Conservation (phyloP, 1,140 invertebrate genomes). For the Meloidogyne hapla region DNA sequence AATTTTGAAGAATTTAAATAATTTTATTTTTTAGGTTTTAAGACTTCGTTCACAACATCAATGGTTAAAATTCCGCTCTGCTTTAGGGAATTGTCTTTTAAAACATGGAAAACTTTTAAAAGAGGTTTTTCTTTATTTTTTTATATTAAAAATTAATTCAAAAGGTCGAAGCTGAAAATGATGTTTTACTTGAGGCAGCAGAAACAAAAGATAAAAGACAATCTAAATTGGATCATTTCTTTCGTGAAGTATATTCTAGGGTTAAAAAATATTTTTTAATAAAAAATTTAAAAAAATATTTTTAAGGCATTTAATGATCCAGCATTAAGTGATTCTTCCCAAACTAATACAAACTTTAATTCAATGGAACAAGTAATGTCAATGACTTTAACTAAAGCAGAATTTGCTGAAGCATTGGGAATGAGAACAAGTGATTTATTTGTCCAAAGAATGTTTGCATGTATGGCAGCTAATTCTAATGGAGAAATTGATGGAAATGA, state of each 20-base stretch:
- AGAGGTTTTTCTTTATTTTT: not conserved
- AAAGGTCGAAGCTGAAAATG: conserved; percentile 69
- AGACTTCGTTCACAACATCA: not conserved
- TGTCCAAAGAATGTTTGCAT: conserved; percentile 97
- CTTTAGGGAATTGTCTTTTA: conserved; percentile 2
- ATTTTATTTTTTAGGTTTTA: not conserved
- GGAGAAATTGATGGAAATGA: conserved; percentile 70
- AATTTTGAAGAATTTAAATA: not conserved
- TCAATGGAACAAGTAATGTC: conserved; percentile 40
- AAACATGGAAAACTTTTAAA: conserved; percentile 13
- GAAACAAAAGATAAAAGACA: conserved; percentile 92
- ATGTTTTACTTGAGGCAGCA: conserved; percentile 85
- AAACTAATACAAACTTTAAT: conserved; percentile 40
- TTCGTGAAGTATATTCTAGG: conserved; percentile 88
- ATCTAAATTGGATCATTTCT: conserved; percentile 92
- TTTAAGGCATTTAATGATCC: conserved; percentile 54
- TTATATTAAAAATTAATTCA: not conserved
- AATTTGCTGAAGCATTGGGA: conserved; percentile 93
- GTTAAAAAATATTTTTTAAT: not conserved
- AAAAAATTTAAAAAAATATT: conserved; percentile 12
- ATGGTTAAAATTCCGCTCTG: conserved; percentile 20
- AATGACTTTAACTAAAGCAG: conserved; percentile 77
- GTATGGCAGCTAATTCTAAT: conserved; percentile 79
- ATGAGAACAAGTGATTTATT: conserved; percentile 95
- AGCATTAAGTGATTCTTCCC: conserved; percentile 41